Base-by-base conservation (phyloP, 2,888 invertebrate genomes). In the Monoplex corrugatus region DNA sequence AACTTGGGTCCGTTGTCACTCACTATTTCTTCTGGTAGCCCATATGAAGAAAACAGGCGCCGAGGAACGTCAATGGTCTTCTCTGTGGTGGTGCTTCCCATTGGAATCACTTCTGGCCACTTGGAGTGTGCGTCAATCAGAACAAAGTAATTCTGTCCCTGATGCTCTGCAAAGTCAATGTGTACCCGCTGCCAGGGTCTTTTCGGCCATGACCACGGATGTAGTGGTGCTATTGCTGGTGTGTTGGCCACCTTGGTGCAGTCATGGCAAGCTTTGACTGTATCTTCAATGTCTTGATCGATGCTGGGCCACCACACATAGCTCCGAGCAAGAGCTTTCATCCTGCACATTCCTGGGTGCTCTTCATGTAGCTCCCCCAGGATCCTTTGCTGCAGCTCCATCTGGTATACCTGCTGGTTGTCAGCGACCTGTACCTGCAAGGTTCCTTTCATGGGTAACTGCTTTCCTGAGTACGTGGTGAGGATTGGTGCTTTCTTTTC, bases 111-210 rank as follows among this genome's bases (percentile, higher is more conserved):
- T 43, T 92, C 92, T 5, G 91, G 87, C 91, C 92, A 93, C 86
- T 94, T 93, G 16, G 92, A 92, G 75, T 92, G 83, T 1, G 92
- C 91, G 78, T 94, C 92, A 2, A 92, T 87, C 13, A 92, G 50
- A 13, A 93, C 85, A 23, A 94, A 88, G 84, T 90, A 91, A 83
- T 90, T 91, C 80, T 87, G 84, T 5, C 91, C 91, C 63, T 91
- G 88, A 57, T 90, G 92, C 38, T 92, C 93, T n/a, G 93, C 93
- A 87, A 91, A 93, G 86, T 94, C 93, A 38, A 93, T 80, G 72
- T 94, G 94, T 2, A 94, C 23, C 13, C 94, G 87, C 16, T 89
- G 88, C 94, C 94, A 94, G n/a, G 92, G 91, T 78, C 88, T 86
- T 19, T 72, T 86, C 3, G 94, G 94, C 83, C 89, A 92, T 88